Evolutionary conservation across 2,113 vertebrate species (phyloP).

Genomic region (Condylura cristata): DNA sequence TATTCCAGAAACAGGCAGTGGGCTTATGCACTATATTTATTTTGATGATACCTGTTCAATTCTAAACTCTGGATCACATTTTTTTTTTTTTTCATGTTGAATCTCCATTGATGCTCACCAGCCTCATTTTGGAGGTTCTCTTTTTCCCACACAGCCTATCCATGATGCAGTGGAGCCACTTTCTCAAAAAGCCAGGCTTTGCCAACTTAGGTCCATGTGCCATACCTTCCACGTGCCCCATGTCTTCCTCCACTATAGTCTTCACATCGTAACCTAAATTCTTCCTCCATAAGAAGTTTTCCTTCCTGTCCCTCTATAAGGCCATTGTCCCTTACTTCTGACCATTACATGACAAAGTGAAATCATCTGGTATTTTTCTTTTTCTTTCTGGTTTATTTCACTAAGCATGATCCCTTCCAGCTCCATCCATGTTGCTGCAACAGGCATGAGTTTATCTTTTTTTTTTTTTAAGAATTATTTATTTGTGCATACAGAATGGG

Average conservation of each 20-base stretch:
- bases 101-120: not conserved
- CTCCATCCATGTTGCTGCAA: too few species aligned
- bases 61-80: constrained; percentile 39
- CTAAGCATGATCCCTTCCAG: too few species aligned
- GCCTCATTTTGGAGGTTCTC: not conserved
- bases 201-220: not conserved
- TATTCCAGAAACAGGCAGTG: not conserved
- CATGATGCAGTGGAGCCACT: not conserved
- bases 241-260: not conserved
- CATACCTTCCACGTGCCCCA: not conserved
- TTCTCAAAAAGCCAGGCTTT: not conserved
- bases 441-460: too few species aligned
- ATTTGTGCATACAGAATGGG: too few species aligned
- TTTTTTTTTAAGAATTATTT: too few species aligned
- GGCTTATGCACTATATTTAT: not conserved
- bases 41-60: constrained; percentile 13
- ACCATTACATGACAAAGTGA: not conserved
- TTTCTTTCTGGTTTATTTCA: too few species aligned
- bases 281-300: not conserved
- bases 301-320: not conserved
- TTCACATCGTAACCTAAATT: not conserved
- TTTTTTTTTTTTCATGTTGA: not conserved
- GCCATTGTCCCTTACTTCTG: not conserved
- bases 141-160: not conserved
- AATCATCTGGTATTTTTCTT: too few species aligned